These are phyloP conservation scores for Hylaeus volcanicus DNA, from an alignment of 1,140 invertebrate species.

Conservation along the genomic window DNA sequence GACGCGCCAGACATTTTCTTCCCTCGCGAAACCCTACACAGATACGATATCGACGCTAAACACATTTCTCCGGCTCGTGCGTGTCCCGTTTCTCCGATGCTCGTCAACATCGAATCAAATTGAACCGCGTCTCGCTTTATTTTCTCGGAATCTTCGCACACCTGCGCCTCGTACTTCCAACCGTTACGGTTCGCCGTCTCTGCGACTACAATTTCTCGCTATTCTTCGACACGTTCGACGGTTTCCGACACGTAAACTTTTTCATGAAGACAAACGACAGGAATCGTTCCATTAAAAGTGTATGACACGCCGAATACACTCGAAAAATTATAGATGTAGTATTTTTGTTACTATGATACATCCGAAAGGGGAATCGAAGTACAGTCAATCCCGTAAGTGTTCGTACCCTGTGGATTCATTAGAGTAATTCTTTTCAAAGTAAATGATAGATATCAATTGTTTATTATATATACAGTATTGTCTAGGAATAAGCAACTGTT, in stretches of 20 bases:
- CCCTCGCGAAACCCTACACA: neutral
- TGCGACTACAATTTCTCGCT: neutral
- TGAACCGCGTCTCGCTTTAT: neutral
- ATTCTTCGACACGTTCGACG: no score
- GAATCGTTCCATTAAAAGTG: neutral
- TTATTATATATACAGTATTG: no score
- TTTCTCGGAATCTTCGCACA: neutral
- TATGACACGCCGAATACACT: no score
- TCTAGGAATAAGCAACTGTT: no score
- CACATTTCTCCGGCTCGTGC: neutral
- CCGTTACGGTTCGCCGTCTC: neutral
- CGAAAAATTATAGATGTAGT: no score
- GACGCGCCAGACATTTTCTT: neutral
- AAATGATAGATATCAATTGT: no score
- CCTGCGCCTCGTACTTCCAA: neutral
- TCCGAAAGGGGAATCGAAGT: no score
- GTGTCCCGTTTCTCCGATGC: neutral
- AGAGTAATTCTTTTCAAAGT: no score
- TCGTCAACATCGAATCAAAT: neutral
- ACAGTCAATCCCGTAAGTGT: no score
- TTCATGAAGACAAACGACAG: neutral
- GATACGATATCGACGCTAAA: neutral
- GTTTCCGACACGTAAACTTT: no score
- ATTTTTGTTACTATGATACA: no score
- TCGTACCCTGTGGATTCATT: no score